Base-by-base conservation (phyloP, 2,888 invertebrate species). In the Sinohyriopsis cumingii region DNA sequence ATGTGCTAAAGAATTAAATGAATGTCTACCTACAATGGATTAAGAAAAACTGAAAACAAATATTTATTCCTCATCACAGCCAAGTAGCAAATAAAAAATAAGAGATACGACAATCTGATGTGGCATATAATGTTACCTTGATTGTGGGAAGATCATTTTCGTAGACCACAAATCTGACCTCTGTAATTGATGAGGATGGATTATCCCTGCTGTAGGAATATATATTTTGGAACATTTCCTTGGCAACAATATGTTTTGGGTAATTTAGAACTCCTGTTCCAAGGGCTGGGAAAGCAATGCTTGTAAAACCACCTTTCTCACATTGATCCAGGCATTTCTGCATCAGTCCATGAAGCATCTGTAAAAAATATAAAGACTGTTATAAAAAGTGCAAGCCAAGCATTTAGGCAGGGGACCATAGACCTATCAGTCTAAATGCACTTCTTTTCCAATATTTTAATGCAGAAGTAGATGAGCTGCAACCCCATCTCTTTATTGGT, bases 281-380 rank as follows among this genome's bases (percentile, higher is more conserved):
- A 15, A 84, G 69, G 18, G 83, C 82, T 6, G 84, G 83, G 59
- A 84, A 75, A 7, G 83, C 80, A 54, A 84, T 77, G 5, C 78
- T 76, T 12, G 56, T 74, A 25, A 69, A 57, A 22, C 68, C 69
- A n/a, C 62, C 67, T 15, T 62, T 25, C 20, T 69, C 62, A 18
- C 78, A 77, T 68, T 70, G 55, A 15, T 60, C 63, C 53, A 83
- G 68, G 57, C 80, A 77, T n/a, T 67, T 68, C 22, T 62, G 12
- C 53, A 82, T 65, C 2, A 81, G 53, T 22, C 63, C 64, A 59
- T 75, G 65, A 55, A 82, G 56, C 5, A 57, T 63, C 83, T 83
- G 69, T 15, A 72, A 71, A 73, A 53, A 63, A 45, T 28, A 28
- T 28, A 5, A 28, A 28, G 28, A 28, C 28, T 28, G 28, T 28